These are phyloP conservation scores for Tipula vernalis DNA, from an alignment of 2,888 invertebrate species.

Conservation along the genomic window DNA sequence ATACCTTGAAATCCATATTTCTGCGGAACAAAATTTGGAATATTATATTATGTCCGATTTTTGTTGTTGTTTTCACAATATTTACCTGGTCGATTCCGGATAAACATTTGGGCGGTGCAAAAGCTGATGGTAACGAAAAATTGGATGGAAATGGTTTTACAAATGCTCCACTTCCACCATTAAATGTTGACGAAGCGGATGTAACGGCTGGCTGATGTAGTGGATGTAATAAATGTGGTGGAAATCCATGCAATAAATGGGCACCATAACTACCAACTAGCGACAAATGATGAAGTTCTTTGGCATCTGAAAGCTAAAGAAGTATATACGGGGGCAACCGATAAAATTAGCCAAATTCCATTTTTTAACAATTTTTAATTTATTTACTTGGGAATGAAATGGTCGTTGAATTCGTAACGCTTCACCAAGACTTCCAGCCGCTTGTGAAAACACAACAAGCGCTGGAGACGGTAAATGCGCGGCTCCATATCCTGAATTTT, in stretches of 20 bases:
- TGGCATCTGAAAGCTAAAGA: conserved; percentile 39
- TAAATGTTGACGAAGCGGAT: conserved; percentile 46
- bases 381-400: conserved; percentile 54
- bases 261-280: conserved; percentile 52
- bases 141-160: conserved; percentile 46
- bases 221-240: conserved; percentile 59
- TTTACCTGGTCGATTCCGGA: conserved; percentile 36
- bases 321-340: conserved; percentile 11
- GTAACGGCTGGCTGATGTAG: conserved; percentile 36
- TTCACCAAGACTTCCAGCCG: conserved; percentile 60
- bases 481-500: conserved; percentile 61
- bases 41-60: not conserved
- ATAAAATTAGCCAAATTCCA: no score
- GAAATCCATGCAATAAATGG: conserved; percentile 56
- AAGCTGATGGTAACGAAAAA: conserved; percentile 57
- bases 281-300: conserved; percentile 51
- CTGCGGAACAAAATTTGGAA: not conserved
- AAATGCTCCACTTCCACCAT: conserved; percentile 44
- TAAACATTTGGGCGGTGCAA: conserved; percentile 55
- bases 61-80: not conserved
- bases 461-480: conserved; percentile 61
- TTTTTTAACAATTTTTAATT: no score
- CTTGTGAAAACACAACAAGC: conserved; percentile 62
- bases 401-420: conserved; percentile 62
- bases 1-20: conserved; percentile 11